phyloP scores from a whole-genome alignment of 2,888 invertebrate genomes.

The Philonicus albiceps region DNA sequence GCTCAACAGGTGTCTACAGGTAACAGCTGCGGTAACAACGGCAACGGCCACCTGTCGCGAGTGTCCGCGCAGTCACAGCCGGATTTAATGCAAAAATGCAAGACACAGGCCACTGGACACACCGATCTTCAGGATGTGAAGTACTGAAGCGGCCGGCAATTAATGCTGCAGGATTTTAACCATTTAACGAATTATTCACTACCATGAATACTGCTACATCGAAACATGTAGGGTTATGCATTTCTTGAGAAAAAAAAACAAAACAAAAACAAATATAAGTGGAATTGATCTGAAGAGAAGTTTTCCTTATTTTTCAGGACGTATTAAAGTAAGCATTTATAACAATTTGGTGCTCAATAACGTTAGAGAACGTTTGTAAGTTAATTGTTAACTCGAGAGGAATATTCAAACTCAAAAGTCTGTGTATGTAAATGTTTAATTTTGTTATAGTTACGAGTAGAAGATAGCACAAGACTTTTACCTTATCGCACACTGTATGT shows the following conservation, averaged over 20 bases:
- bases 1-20: slow-evolving; percentile 64
- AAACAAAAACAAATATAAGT: background rate
- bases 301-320: slow-evolving; percentile 27
- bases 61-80: slow-evolving; percentile 50
- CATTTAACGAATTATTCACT: background rate
- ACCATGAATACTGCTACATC: background rate
- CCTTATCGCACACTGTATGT: background rate
- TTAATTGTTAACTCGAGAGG: slow-evolving; percentile 34
- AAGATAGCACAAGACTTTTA: background rate
- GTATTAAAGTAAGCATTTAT: slow-evolving; percentile 18
- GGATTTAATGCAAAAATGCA: slow-evolving; percentile 67
- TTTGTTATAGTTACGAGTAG: slow-evolving; percentile 11
- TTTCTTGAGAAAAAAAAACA: background rate
- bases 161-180: slow-evolving; percentile 28
- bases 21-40: slow-evolving; percentile 60
- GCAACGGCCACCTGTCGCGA: slow-evolving; percentile 60
- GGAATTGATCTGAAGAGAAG: slow-evolving; percentile 18
- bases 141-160: slow-evolving; percentile 66
- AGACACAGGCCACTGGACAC: slow-evolving; percentile 81
- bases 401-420: slow-evolving; percentile 22
- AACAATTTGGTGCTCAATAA: slow-evolving; percentile 37
- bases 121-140: slow-evolving; percentile 87
- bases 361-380: slow-evolving; percentile 15
- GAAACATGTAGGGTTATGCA: slow-evolving; percentile 23
- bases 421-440: slow-evolving; percentile 27